Conservation (phyloP, 2,113 vertebrate species). For the Toxotes jaculatrix region DNA sequence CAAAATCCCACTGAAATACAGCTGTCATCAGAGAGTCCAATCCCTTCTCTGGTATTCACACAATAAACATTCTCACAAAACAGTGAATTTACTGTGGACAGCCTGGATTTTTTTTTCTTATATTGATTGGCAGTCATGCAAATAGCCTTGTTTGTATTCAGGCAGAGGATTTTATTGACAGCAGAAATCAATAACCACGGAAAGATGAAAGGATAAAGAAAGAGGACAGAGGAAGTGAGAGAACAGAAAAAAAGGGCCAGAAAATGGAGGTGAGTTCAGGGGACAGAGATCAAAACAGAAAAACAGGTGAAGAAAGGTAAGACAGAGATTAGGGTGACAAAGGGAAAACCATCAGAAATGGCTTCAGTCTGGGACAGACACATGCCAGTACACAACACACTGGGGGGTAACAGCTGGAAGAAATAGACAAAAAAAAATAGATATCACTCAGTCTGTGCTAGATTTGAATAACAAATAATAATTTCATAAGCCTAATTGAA, state of each 20-base stretch:
- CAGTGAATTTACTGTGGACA: conserved; percentile 17
- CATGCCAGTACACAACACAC: conserved; percentile 11
- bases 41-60: background rate
- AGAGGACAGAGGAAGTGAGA: conserved; percentile 34
- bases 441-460: conserved; percentile 18
- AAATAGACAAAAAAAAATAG: conserved; percentile 30
- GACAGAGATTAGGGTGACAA: conserved; percentile 5
- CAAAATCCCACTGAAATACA: conserved; percentile 15
- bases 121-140: conserved; percentile 66
- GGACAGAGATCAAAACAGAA: conserved; percentile 24
- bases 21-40: background rate
- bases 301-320: conserved; percentile 28
- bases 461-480: conserved; percentile 31
- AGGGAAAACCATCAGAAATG: conserved; percentile 33
- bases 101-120: conserved; percentile 24
- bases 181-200: conserved; percentile 59
- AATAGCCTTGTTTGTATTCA: conserved; percentile 73
- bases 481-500: conserved; percentile 38
- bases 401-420: conserved; percentile 1
- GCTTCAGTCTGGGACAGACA: conserved; percentile 25
- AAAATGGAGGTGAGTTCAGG: conserved; percentile 25
- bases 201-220: conserved; percentile 60
- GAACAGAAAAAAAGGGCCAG: conserved; percentile 5
- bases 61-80: conserved; percentile 13
- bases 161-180: conserved; percentile 57